Base-by-base conservation (phyloP, 2,888 invertebrate species). In the Sphaerophoria taeniata region DNA sequence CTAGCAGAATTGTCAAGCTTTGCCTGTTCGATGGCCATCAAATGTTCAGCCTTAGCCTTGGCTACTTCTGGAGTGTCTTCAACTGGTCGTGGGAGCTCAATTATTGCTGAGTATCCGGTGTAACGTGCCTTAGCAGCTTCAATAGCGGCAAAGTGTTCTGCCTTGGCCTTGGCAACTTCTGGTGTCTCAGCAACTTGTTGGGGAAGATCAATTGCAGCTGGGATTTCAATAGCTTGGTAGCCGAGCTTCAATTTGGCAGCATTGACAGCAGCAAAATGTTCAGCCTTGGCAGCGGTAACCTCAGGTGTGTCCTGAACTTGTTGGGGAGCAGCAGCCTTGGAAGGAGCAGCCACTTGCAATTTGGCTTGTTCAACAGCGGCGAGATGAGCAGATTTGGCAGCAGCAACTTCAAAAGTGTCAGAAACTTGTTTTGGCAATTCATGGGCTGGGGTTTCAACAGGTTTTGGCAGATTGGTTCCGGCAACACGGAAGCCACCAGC, bases 401-500 rank as follows among this genome's bases (percentile, higher is more conserved):
- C 61, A 31, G 33, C 45, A 61, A 61, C 61, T 45, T 61, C 61
- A 12, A n/a, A 1, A 12, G 61, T 61, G 1, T 61, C 45, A n/a
- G n/a, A 3, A n/a, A 45, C 14, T 45, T 43, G 61, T 43, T 61
- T 3, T 14, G 61, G 61, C 31, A 45, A 45, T 2, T 45, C 61
- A 3, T 31, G 31, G 5, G n/a, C n/a, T 33, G 88, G 90, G 71
- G 76, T 89, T 51, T 89, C 90, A 33, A 88, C 81, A 6, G 87
- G 87, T 31, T 53, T 88, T 49, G 95, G 94, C 69, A 95, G 89
- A 89, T 95, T 94, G 31, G 94, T 94, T 76, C 94, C 94, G 0
- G 94, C 93, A 39, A 94, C 93, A 81, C 94, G 93, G 92, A 94
- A 95, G 6, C 94, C 94, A 76, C 92, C 91, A 16, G 91, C 91